These are phyloP conservation scores for Trichogramma pretiosum DNA, from an alignment of 1,140 invertebrate genomes.

Conservation along the genomic window DNA sequence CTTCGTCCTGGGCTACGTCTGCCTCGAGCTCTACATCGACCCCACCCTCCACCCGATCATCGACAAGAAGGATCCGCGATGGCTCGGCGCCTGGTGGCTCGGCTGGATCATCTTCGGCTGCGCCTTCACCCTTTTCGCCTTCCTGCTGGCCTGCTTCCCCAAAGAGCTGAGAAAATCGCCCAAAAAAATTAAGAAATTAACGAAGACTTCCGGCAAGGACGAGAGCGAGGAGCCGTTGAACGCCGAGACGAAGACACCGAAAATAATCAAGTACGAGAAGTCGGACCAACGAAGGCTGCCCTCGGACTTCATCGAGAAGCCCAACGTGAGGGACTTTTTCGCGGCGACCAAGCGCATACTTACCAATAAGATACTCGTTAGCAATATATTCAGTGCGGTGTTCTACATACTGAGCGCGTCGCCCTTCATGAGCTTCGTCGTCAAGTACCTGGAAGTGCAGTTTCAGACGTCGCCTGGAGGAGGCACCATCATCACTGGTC, in stretches of 20 bases:
- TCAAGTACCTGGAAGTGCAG: constrained; percentile 64
- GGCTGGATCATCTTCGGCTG: constrained; percentile 54
- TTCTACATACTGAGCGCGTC: constrained; percentile 58
- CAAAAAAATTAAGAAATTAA: constrained; percentile 7
- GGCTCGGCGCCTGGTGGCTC: constrained; percentile 67
- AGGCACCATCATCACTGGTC: constrained; percentile 56
- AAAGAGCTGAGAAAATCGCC: constrained; percentile 38
- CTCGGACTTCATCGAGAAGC: constrained; percentile 10
- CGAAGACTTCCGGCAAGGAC: neutral
- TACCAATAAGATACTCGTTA: constrained; percentile 51
- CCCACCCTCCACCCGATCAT: constrained; percentile 55
- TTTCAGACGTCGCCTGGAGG: constrained; percentile 54
- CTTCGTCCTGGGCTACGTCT: constrained; percentile 48
- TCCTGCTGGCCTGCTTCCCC: constrained; percentile 53
- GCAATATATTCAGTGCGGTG: constrained; percentile 50
- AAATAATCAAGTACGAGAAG: too few species aligned
- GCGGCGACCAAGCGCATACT: constrained; percentile 50
- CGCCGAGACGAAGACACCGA: neutral
- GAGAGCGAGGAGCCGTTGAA: constrained; percentile 30
- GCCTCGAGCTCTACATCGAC: constrained; percentile 56
- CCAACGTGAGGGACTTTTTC: constrained; percentile 47
- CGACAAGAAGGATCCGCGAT: constrained; percentile 53
- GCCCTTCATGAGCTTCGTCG: constrained; percentile 60
- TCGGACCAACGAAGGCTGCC: too few species aligned
- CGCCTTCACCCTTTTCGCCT: constrained; percentile 49